Conservation (phyloP, 2,113 vertebrate species). For the Upupa epops region DNA sequence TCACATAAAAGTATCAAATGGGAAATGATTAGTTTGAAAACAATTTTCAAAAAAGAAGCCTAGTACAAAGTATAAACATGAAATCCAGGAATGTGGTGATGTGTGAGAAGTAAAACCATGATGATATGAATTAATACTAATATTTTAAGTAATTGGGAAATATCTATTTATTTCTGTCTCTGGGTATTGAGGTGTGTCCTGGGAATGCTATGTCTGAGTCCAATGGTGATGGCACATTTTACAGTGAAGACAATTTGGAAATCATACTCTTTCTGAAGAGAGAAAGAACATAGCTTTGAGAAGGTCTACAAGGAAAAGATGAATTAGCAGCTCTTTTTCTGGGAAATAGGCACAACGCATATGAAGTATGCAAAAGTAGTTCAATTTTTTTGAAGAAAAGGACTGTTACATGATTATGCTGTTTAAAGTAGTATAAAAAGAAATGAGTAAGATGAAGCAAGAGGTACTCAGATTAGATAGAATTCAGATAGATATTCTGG, state of each 20-base stretch:
- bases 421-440: not conserved
- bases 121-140: not conserved
- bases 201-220: not conserved
- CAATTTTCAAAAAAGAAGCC: not conserved
- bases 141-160: not conserved
- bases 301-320: not conserved
- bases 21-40: not conserved
- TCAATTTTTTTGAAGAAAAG: not conserved
- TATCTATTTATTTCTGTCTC: not conserved
- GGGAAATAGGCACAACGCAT: not conserved
- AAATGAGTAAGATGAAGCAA: not conserved
- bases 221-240: not conserved
- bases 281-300: not conserved
- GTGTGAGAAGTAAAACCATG: not conserved
- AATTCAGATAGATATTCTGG: not conserved
- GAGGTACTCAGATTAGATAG: not conserved
- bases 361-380: not conserved
- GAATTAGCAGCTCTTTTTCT: not conserved
- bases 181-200: not conserved
- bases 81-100: not conserved
- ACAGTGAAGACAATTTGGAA: not conserved
- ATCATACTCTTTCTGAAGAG: not conserved
- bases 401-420: not conserved
- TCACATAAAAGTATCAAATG: constrained; percentile 5
- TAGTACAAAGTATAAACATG: not conserved